phyloP scores from a whole-genome alignment of 2,113 vertebrate genomes.

The Tachysurus vachellii region DNA sequence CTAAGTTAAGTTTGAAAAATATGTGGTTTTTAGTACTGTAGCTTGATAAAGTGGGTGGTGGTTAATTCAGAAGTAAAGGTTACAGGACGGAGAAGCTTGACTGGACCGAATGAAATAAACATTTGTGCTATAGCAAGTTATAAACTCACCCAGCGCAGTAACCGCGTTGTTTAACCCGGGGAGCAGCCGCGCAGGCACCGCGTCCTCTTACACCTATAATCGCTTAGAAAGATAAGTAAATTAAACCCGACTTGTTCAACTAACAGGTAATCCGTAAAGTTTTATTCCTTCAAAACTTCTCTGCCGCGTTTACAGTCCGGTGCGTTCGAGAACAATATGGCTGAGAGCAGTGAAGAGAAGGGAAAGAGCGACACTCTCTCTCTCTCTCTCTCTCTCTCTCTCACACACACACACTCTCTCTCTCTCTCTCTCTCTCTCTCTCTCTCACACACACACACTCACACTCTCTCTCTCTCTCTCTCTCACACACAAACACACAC shows the following conservation, averaged over 20 bases:
- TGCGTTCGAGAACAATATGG: constrained; percentile 61
- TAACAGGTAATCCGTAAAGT: not conserved
- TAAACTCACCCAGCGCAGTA: constrained; percentile 25
- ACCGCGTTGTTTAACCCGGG: not conserved
- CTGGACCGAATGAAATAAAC: not conserved
- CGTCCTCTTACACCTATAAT: not conserved
- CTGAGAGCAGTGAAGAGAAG: constrained; percentile 49
- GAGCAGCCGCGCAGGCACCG: not conserved
- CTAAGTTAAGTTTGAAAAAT: not conserved
- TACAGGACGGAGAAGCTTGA: not conserved
- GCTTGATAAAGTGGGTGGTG: not conserved
- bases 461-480: no score
- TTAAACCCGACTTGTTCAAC: not conserved
- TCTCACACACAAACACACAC: no score
- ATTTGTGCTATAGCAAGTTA: not conserved
- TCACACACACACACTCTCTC: not conserved
- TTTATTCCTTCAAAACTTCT: constrained; percentile 33
- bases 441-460: no score
- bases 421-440: no score
- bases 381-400: no score
- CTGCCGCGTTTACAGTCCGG: constrained; percentile 1
- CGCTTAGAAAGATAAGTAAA: not conserved
- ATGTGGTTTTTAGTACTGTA: no score
- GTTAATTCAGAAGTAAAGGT: not conserved
- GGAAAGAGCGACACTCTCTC: constrained; percentile 40